These are phyloP conservation scores for Sander lucioperca DNA, from an alignment of 2,113 vertebrate species.

Conservation along the genomic window DNA sequence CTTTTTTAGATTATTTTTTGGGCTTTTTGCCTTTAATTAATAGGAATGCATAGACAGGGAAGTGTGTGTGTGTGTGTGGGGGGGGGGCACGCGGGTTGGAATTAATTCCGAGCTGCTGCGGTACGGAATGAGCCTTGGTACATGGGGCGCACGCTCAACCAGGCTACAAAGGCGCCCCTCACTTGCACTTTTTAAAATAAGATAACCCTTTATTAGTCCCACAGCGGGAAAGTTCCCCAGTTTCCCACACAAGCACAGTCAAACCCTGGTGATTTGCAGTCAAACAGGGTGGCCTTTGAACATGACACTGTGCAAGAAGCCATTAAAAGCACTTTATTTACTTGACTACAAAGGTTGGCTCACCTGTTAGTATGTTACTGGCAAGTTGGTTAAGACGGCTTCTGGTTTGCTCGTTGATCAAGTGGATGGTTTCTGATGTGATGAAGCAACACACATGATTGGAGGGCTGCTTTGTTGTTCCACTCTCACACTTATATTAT, in stretches of 20 bases:
- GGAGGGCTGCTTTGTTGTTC: conserved; percentile 6
- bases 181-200: conserved; percentile 34
- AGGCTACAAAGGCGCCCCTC: neutral
- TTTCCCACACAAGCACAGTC: conserved; percentile 19
- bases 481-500: conserved; percentile 23
- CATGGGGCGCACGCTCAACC: too few relatives aligned
- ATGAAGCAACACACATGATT: conserved; percentile 12
- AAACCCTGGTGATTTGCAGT: conserved; percentile 12
- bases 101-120: too few relatives aligned
- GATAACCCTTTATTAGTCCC: too few relatives aligned
- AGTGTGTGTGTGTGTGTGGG: too few relatives aligned
- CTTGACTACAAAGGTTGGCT: neutral
- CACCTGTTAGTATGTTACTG: neutral
- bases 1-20: too few relatives aligned
- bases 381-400: neutral
- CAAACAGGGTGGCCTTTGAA: conserved; percentile 15
- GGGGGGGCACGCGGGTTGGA: too few relatives aligned
- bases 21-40: too few relatives aligned
- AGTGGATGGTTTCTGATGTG: conserved; percentile 3
- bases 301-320: conserved; percentile 8
- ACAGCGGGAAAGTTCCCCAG: too few relatives aligned
- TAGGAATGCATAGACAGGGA: too few relatives aligned
- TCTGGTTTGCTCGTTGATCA: conserved; percentile 17
- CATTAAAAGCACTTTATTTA: conserved; percentile 17
- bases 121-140: too few relatives aligned